A percentile compares a stretch with the other conserved stretches of the same genome.
Evolutionary conservation across 1,140 invertebrate genomes (phyloP).

Genomic region (Trinorchestia longiramus): DNA sequence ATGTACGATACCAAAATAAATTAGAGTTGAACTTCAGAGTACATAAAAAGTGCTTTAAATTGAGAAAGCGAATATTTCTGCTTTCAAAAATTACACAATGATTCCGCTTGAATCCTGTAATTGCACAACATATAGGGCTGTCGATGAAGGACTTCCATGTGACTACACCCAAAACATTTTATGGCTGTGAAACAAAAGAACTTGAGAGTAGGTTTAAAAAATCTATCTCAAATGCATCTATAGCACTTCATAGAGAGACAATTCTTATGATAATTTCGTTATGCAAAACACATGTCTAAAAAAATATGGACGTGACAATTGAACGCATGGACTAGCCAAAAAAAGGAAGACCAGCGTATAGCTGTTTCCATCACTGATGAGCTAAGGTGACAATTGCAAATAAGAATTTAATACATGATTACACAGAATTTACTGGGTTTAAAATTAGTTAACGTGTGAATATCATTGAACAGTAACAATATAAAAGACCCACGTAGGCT

Average conservation of each 20-base stretch:
- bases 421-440: neutral
- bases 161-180: neutral
- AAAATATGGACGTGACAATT: too few relatives aligned
- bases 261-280: neutral
- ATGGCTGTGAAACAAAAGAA: neutral
- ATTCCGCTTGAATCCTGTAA: neutral
- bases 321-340: too few relatives aligned
- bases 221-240: neutral
- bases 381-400: neutral
- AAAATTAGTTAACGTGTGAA: neutral
- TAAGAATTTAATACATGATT: neutral
- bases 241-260: neutral
- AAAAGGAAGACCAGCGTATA: too few relatives aligned
- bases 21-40: neutral
- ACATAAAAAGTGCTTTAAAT: neutral
- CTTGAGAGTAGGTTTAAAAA: neutral
- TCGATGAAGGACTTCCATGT: neutral
- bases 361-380: neutral
- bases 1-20: neutral
- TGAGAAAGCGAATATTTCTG: neutral
- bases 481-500: too few relatives aligned
- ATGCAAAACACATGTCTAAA: too few relatives aligned
- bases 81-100: neutral
- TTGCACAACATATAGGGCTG: neutral
- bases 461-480: neutral